Evolutionary conservation across 1,140 invertebrate genomes (phyloP).

Genomic region (Sesamia nonagrioides): DNA sequence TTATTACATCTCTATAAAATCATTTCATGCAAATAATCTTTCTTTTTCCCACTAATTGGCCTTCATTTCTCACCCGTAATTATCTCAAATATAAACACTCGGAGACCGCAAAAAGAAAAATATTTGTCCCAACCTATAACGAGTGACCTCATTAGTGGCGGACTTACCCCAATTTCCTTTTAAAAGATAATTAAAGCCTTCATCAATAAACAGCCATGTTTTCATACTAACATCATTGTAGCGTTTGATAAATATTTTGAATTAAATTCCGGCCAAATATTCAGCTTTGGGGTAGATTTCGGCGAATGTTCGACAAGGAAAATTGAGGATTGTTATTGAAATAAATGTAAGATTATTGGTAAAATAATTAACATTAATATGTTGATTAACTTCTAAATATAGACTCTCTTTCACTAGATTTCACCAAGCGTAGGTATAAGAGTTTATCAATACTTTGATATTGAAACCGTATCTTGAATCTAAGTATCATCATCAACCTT

Average conservation of each 20-base stretch:
- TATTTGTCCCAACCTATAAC: constrained; percentile 37
- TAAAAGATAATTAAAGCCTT: constrained; percentile 17
- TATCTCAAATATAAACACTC: constrained; percentile 38
- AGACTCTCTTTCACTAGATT: no score
- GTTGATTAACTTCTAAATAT: no score
- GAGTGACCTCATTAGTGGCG: constrained; percentile 29
- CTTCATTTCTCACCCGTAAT: constrained; percentile 36
- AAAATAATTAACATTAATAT: no score
- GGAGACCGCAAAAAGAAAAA: constrained; percentile 33
- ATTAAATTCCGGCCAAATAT: no score
- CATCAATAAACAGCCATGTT: constrained; percentile 4
- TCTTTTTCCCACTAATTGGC: constrained; percentile 19
- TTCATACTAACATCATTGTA: not conserved
- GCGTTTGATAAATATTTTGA: not conserved
- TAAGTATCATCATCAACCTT: no score
- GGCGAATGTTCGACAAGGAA: no score
- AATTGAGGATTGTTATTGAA: no score
- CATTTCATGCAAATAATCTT: constrained; percentile 5
- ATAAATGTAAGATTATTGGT: no score
- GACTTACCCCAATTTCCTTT: constrained; percentile 34
- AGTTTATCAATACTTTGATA: no score
- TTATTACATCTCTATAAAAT: not conserved
- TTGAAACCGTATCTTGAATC: no score
- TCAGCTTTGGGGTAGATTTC: no score
- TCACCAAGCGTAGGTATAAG: no score